Base-by-base conservation (phyloP, 1,140 invertebrate genomes). In the Micrasema longulum region DNA sequence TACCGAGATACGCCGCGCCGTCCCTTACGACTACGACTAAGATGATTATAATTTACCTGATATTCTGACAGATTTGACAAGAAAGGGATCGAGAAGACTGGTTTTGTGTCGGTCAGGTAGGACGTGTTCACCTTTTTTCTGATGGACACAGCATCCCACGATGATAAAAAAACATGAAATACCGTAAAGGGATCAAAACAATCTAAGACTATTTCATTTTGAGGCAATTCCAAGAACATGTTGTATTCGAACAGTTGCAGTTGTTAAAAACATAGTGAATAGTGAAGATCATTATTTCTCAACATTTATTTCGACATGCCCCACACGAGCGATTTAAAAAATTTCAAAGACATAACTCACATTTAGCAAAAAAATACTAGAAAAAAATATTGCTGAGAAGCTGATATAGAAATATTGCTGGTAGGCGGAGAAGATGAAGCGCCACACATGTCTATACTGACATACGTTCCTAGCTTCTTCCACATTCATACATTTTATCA, bases 61-160 rank as follows among this genome's bases (percentile, higher is more conserved):
- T n/a, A 47, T 47, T n/a, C 14, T n/a, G 11, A 45, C 41, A 45
- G 11, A 45, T 45, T n/a, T 45, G 41, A 6, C 9, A 12, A 10
- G 20, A 22, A 22, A 12, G 50, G 22, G 50, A 52, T 52, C 5
- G 1, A 12, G 7, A 12, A 26, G 18, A 23, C 18, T 23, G 52
- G 26, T 31, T 31, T 31, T 31, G n/a, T 31, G 26, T 31, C 14
- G 45, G 16, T 60, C 55, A 60, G 55, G 55, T 60, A 60, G 55
- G 50, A 60, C 35, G 22, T 41, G 31, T 60, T 60, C 38, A 60
- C 55, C 55, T 38, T 31, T 38, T 31, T 53, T 60, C 55, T 14
- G 11, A 12, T 23, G 48, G 55, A 41, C 35, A 14, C 14, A 38
- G 36, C 14, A 38, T 20, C 55, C 31, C 55, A 18, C 4, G 47